Conservation (phyloP, 2,888 invertebrate genomes). For the Eristalis arbustorum region DNA sequence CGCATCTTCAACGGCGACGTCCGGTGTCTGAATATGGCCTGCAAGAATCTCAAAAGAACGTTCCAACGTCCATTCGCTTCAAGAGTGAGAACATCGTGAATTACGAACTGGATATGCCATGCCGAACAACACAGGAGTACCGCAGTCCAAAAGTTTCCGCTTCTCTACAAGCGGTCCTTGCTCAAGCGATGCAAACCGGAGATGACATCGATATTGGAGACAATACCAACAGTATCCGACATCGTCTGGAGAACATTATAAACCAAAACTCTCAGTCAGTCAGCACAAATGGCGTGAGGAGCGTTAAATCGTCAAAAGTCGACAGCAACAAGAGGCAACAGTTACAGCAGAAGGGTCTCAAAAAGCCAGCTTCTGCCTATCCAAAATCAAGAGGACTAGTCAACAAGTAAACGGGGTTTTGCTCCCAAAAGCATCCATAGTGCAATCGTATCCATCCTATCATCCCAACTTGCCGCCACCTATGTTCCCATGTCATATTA, state of each 20-base stretch:
- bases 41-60: slow-evolving; percentile 77
- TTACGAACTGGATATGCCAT: slow-evolving; percentile 80
- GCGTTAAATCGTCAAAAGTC: slow-evolving; percentile 75
- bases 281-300: slow-evolving; percentile 72
- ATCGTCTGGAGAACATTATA: slow-evolving; percentile 79
- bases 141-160: slow-evolving; percentile 80
- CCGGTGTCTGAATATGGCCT: slow-evolving; percentile 84
- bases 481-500: slow-evolving; percentile 36
- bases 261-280: slow-evolving; percentile 77
- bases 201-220: slow-evolving; percentile 80
- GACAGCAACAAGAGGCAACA: slow-evolving; percentile 78
- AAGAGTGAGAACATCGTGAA: slow-evolving; percentile 79
- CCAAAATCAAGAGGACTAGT: slow-evolving; percentile 80
- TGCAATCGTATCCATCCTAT: slow-evolving; percentile 44
- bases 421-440: not conserved
- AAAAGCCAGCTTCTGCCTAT: slow-evolving; percentile 80
- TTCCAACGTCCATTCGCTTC: slow-evolving; percentile 76
- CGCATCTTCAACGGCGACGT: slow-evolving; percentile 84
- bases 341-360: slow-evolving; percentile 76
- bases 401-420: slow-evolving; percentile 75
- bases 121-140: slow-evolving; percentile 80
- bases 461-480: slow-evolving; percentile 46
- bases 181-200: slow-evolving; percentile 80
- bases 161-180: slow-evolving; percentile 79
- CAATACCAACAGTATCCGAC: slow-evolving; percentile 78